Conservation (phyloP, 2,797 vertebrate genomes). For the Orestias chungarensis region DNA sequence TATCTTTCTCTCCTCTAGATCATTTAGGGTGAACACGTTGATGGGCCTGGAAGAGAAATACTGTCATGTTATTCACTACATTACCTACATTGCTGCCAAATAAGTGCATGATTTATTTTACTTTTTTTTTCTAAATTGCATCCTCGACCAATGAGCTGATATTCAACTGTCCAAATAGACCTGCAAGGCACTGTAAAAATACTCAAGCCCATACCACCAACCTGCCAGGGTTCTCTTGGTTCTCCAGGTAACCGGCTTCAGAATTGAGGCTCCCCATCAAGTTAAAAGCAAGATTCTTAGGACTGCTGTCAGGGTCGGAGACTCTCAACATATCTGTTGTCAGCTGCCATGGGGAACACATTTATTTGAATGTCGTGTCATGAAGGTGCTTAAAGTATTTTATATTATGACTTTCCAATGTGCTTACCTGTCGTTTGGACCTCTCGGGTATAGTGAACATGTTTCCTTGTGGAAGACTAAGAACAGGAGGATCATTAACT, state of each 20-base stretch:
- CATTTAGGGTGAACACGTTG: constrained; percentile 79
- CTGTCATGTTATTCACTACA: constrained; percentile 3
- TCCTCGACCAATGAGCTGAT: neutral
- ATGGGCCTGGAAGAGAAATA: constrained; percentile 66
- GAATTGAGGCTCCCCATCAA: constrained; percentile 83
- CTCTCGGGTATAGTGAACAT: constrained; percentile 84
- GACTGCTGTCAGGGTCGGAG: constrained; percentile 84
- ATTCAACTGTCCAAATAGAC: neutral
- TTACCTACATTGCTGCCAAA: neutral
- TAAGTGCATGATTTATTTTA: neutral
- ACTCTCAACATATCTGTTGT: constrained; percentile 79
- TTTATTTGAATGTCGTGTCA: neutral
- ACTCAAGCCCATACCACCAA: constrained; percentile 28
- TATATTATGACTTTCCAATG: neutral
- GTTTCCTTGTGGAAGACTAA: constrained; percentile 85
- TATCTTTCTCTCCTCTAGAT: constrained; percentile 84
- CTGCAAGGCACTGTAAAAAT: neutral
- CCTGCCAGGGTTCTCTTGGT: constrained; percentile 77
- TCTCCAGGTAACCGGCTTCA: constrained; percentile 86
- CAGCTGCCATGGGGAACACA: constrained; percentile 52
- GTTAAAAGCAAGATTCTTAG: constrained; percentile 79
- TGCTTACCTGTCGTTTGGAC: constrained; percentile 79
- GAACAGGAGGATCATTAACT: constrained; percentile 86
- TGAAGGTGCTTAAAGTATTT: neutral
- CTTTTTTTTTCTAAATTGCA: neutral